Evolutionary conservation across 2,113 vertebrate species (phyloP).

Genomic region (Carassius auratus): DNA sequence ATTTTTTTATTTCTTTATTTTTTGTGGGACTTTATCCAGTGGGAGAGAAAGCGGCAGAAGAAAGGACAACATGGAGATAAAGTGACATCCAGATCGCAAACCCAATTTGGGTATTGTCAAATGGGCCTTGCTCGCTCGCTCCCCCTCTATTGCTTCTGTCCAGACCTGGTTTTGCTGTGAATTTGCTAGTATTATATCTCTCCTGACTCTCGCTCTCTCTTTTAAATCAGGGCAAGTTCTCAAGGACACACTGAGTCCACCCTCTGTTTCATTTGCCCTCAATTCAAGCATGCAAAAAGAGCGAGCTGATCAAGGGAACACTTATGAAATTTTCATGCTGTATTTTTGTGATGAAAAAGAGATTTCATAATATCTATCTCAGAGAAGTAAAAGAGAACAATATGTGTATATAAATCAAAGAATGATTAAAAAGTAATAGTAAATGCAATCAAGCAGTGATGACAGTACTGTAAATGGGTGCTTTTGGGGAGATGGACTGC

Average conservation of each 20-base stretch:
- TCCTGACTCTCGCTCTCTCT: slow-evolving; percentile 41
- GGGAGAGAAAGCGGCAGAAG: background rate
- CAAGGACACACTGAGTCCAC: slow-evolving; percentile 52
- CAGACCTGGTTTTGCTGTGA: slow-evolving; percentile 38
- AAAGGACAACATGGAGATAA: background rate
- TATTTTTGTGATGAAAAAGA: slow-evolving; percentile 41
- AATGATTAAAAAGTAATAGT: background rate
- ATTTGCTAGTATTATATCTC: slow-evolving; percentile 28
- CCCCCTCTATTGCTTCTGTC: background rate
- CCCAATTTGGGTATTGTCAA: slow-evolving; percentile 4
- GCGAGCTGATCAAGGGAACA: background rate
- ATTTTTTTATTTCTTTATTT: background rate
- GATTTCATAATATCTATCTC: slow-evolving; percentile 44
- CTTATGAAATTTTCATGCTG: slow-evolving; percentile 27
- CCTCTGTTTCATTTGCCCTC: slow-evolving; percentile 15
- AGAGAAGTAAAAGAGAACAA: slow-evolving; percentile 32
- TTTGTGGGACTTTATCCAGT: slow-evolving; percentile 22
- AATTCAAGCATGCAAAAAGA: slow-evolving; percentile 25
- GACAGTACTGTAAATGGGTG: slow-evolving; percentile 25
- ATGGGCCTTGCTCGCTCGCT: slow-evolving; percentile 14
- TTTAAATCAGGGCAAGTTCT: slow-evolving; percentile 54
- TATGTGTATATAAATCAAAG: slow-evolving; percentile 18
- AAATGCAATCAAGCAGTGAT: slow-evolving; percentile 6
- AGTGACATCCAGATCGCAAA: slow-evolving; percentile 3
- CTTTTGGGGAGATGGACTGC: slow-evolving; percentile 7